Evolutionary conservation across 2,888 invertebrate genomes (phyloP).

Genomic region (Melanargia galathea): DNA sequence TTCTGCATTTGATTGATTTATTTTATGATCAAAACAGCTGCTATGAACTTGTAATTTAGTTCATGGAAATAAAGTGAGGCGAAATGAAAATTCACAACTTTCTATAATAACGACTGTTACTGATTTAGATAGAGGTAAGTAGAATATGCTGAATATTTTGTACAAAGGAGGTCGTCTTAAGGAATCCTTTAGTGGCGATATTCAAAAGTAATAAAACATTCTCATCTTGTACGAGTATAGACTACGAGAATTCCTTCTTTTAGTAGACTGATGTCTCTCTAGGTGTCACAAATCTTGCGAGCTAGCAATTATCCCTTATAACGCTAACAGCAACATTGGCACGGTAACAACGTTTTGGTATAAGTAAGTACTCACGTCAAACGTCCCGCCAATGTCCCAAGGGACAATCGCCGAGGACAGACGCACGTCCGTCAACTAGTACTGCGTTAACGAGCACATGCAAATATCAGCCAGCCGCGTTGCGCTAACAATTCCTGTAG

Average conservation of each 20-base stretch:
- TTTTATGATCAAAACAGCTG: slow-evolving; percentile 38
- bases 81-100: slow-evolving; percentile 23
- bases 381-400: slow-evolving; percentile 25
- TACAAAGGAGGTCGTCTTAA: background rate
- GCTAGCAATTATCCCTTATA: slow-evolving; percentile 35
- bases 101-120: slow-evolving; percentile 3
- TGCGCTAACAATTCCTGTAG: slow-evolving; percentile 68
- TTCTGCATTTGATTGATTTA: slow-evolving; percentile 40
- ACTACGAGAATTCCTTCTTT: background rate
- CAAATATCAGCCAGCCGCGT: slow-evolving; percentile 64
- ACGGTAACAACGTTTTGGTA: slow-evolving; percentile 41
- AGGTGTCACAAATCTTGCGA: slow-evolving; percentile 34
- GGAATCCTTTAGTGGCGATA: background rate
- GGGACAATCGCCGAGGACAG: slow-evolving; percentile 63
- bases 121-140: background rate
- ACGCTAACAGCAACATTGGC: slow-evolving; percentile 31
- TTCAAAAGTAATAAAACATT: slow-evolving; percentile 3
- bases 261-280: slow-evolving; percentile 29
- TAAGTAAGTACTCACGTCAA: slow-evolving; percentile 45
- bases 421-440: slow-evolving; percentile 68
- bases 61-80: slow-evolving; percentile 24
- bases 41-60: slow-evolving; percentile 32
- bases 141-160: too few relatives aligned
- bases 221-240: background rate
- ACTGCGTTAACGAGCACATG: slow-evolving; percentile 78